These are phyloP conservation scores for Myrmecophaga tridactyla DNA, from an alignment of 2,113 vertebrate species.

Conservation along the genomic window DNA sequence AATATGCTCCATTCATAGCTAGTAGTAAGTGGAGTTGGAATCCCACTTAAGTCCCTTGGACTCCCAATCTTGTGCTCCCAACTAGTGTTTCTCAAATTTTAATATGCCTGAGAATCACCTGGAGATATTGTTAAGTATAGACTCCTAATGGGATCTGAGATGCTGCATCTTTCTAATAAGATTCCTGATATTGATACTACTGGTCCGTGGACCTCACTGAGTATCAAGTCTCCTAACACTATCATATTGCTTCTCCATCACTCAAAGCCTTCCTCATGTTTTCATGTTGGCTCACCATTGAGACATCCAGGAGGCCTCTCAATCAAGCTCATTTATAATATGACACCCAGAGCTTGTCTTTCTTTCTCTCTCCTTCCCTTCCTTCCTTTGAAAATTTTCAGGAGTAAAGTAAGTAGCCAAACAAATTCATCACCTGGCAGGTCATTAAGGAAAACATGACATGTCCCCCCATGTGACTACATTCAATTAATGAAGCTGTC, in stretches of 20 bases:
- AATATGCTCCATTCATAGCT: not conserved
- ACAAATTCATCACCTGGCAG: conserved; percentile 62
- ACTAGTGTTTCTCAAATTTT: not conserved
- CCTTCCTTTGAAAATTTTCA: conserved; percentile 12
- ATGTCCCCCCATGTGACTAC: conserved; percentile 65
- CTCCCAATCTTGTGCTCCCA: not conserved
- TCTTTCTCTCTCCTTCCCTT: not conserved
- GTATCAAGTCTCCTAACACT: not conserved
- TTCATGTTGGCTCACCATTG: not conserved
- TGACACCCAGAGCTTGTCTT: not conserved
- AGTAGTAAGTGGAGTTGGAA: not conserved
- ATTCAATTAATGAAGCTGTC: conserved; percentile 79
- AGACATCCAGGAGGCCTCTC: not conserved
- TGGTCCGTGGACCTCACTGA: not conserved
- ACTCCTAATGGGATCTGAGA: not conserved
- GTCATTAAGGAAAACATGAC: conserved; percentile 69
- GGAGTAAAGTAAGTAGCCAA: conserved; percentile 45
- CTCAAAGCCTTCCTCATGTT: not conserved
- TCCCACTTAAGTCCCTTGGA: not conserved
- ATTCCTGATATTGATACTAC: not conserved
- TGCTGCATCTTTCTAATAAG: not conserved
- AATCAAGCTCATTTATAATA: not conserved
- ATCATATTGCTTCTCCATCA: not conserved
- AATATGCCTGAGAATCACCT: not conserved
- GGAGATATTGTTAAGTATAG: not conserved